Conservation (phyloP, 2,797 vertebrate species). For the Buceros bicornis region DNA sequence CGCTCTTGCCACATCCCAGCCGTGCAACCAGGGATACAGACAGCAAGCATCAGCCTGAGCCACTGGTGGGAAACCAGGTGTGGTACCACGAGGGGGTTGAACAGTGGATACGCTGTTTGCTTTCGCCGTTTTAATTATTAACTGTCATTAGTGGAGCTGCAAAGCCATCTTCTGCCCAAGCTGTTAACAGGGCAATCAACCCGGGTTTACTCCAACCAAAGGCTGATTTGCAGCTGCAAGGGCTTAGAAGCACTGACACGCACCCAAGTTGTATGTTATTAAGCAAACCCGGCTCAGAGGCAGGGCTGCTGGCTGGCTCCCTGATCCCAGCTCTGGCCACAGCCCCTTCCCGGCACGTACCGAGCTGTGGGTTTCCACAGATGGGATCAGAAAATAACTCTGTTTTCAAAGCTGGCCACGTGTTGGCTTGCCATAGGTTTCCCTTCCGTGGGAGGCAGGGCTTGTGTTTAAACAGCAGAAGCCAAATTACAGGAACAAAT, state of each 20-base stretch:
- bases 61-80: rapidly evolving
- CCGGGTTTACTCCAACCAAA: not conserved
- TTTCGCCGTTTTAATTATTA: not conserved
- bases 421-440: not conserved
- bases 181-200: not conserved
- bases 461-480: not conserved
- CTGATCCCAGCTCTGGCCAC: not conserved
- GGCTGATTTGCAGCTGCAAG: not conserved
- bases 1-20: rapidly evolving
- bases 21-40: rapidly evolving
- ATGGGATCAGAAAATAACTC: not conserved
- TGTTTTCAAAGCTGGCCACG: rapidly evolving
- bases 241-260: rapidly evolving
- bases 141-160: not conserved
- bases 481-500: not conserved
- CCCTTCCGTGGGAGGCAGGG: not conserved
- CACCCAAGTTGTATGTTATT: rapidly evolving
- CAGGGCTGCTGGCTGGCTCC: not conserved
- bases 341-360: not conserved
- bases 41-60: rapidly evolving
- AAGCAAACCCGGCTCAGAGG: not conserved
- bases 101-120: not conserved
- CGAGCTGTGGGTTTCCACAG: not conserved
- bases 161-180: not conserved
- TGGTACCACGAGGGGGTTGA: rapidly evolving